phyloP scores from a whole-genome alignment of 2,113 vertebrate species.

The Pelecanoides urinatrix region DNA sequence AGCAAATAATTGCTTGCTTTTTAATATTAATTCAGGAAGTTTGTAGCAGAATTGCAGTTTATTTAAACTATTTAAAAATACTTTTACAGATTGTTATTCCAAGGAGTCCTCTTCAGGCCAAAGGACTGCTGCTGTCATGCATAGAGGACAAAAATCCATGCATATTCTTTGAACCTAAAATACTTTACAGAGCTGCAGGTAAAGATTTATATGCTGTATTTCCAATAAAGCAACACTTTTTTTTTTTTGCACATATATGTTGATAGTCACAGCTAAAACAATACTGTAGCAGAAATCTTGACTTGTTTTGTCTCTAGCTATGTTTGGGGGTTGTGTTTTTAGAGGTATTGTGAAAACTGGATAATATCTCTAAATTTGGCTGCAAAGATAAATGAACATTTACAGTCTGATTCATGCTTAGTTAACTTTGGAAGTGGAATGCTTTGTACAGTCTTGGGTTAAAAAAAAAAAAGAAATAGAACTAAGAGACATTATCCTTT shows the following conservation, averaged over 20 bases:
- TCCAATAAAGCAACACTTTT: background rate
- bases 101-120: constrained; percentile 92
- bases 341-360: background rate
- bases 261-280: background rate
- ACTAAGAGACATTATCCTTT: background rate
- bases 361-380: background rate
- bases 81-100: constrained; percentile 89
- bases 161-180: constrained; percentile 99
- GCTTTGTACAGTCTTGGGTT: background rate
- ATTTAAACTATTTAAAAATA: background rate
- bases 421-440: background rate
- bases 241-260: background rate
- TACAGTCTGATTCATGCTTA: background rate
- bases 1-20: background rate
- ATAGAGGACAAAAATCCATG: constrained; percentile 96
- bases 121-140: constrained; percentile 93
- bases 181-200: constrained; percentile 99
- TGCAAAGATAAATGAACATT: background rate
- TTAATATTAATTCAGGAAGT: background rate
- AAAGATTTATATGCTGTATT: constrained; percentile 40
- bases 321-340: background rate
- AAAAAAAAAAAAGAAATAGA: background rate
- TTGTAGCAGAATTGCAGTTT: background rate
- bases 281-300: background rate
- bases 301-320: background rate